phyloP scores from a whole-genome alignment of 2,113 vertebrate genomes.

The Aphyosemion australe region DNA sequence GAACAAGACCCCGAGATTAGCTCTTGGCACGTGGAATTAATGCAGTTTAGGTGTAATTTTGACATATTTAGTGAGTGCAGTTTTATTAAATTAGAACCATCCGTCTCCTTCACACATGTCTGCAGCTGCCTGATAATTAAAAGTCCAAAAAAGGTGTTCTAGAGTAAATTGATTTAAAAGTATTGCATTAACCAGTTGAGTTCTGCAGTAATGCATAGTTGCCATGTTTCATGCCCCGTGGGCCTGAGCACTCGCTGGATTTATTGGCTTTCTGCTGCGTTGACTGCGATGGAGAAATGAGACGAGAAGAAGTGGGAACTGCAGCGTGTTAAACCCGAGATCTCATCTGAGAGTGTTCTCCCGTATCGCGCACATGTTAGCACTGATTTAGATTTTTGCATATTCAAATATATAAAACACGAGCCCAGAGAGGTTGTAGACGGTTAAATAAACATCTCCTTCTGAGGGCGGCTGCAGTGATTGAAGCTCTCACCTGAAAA shows the following conservation, averaged over 20 bases:
- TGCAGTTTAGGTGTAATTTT: neutral
- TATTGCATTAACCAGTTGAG: slow-evolving; percentile 8
- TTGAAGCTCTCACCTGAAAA: neutral
- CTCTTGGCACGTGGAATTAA: too few species aligned
- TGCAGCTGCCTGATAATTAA: neutral
- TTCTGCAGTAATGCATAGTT: slow-evolving; percentile 20
- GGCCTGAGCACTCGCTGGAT: neutral
- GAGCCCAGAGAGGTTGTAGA: neutral
- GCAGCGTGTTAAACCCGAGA: slow-evolving; percentile 11
- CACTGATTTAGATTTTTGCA: slow-evolving; percentile 33
- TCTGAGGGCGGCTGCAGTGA: slow-evolving; percentile 8
- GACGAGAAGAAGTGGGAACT: slow-evolving; percentile 11
- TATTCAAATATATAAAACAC: slow-evolving; percentile 30
- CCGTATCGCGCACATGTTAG: too few species aligned
- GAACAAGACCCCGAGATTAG: too few species aligned
- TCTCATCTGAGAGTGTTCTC: too few species aligned
- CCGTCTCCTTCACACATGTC: neutral
- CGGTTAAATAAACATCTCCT: slow-evolving; percentile 11
- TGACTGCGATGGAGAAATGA: slow-evolving; percentile 17
- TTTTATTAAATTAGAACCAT: neutral
- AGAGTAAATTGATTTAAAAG: slow-evolving; percentile 4
- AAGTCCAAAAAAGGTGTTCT: neutral
- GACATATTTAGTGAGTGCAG: neutral
- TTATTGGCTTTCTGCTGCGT: slow-evolving; percentile 30
- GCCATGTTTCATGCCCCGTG: slow-evolving; percentile 15